Evolutionary conservation across 2,113 vertebrate genomes (phyloP).

Genomic region (Cyprinodon variegatus): DNA sequence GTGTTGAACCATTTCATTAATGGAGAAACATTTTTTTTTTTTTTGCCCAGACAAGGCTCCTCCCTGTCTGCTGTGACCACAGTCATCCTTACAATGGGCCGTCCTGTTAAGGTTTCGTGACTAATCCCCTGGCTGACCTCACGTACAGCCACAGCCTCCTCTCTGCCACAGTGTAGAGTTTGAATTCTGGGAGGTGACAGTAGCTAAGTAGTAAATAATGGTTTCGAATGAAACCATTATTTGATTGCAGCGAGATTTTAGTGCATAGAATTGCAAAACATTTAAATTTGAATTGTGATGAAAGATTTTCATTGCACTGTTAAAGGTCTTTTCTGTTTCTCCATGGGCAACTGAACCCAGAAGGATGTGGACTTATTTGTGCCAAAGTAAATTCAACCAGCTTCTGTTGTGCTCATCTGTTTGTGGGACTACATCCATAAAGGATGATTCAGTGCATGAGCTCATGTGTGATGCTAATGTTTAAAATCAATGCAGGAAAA

Average conservation of each 20-base stretch:
- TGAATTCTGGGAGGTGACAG: slow-evolving; percentile 13
- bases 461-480: slow-evolving; percentile 2
- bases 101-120: slow-evolving; percentile 71
- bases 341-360: slow-evolving; percentile 2
- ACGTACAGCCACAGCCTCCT: slow-evolving; percentile 56
- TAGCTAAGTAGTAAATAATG: slow-evolving; percentile 4
- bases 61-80: slow-evolving; percentile 34
- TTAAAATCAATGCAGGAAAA: background rate
- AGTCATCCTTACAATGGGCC: slow-evolving; percentile 57
- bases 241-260: slow-evolving; percentile 2
- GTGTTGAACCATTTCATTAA: slow-evolving; percentile 77
- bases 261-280: background rate
- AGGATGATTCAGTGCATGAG: background rate
- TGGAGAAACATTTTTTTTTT: slow-evolving; percentile 62
- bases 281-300: background rate
- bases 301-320: background rate
- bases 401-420: slow-evolving; percentile 1
- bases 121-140: slow-evolving; percentile 77
- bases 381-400: slow-evolving; percentile 9
- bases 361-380: background rate
- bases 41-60: slow-evolving; percentile 13
- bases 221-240: background rate
- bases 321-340: background rate
- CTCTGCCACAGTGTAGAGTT: slow-evolving; percentile 17
- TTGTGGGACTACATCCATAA: slow-evolving; percentile 2